phyloP scores from a whole-genome alignment of 1,140 invertebrate genomes.

The Matsumurasca onukii region DNA sequence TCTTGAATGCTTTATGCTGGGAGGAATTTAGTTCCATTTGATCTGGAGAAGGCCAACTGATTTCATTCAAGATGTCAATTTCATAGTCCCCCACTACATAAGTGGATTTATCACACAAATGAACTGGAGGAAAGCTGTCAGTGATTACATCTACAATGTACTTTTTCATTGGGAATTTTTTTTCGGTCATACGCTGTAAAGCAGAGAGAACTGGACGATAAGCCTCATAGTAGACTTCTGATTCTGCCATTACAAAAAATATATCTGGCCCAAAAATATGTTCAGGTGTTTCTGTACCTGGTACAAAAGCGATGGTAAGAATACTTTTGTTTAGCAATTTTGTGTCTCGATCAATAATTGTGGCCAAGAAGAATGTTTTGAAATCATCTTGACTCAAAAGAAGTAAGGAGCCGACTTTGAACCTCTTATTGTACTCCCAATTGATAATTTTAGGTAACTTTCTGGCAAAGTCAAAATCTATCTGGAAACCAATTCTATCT shows the following conservation, averaged over 20 bases:
- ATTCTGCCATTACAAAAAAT: conserved; percentile 62
- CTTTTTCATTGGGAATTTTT: conserved; percentile 61
- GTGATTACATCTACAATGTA: conserved; percentile 58
- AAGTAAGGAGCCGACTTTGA: conserved; percentile 72
- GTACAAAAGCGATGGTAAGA: conserved; percentile 53
- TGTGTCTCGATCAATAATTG: conserved; percentile 55
- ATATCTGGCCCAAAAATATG: conserved; percentile 46
- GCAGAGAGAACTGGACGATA: conserved; percentile 63
- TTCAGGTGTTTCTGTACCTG: conserved; percentile 46
- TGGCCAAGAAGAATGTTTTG: conserved; percentile 63
- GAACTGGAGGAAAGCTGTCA: conserved; percentile 35
- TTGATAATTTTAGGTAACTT: conserved; percentile 37
- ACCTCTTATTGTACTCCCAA: conserved; percentile 54
- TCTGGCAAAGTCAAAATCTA: conserved; percentile 32
- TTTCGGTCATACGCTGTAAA: conserved; percentile 54
- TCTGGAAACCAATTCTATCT: conserved; percentile 23
- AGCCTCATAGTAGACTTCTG: conserved; percentile 67
- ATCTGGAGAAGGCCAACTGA: conserved; percentile 49
- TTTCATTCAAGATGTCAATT: conserved; percentile 42
- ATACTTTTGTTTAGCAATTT: conserved; percentile 53
- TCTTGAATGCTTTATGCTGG: conserved; percentile 58
- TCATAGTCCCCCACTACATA: conserved; percentile 21
- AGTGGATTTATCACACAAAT: conserved; percentile 35
- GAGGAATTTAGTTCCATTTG: conserved; percentile 55
- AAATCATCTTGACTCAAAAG: conserved; percentile 69